phyloP scores from a whole-genome alignment of 1,140 invertebrate species.

The Drosophila varians region DNA sequence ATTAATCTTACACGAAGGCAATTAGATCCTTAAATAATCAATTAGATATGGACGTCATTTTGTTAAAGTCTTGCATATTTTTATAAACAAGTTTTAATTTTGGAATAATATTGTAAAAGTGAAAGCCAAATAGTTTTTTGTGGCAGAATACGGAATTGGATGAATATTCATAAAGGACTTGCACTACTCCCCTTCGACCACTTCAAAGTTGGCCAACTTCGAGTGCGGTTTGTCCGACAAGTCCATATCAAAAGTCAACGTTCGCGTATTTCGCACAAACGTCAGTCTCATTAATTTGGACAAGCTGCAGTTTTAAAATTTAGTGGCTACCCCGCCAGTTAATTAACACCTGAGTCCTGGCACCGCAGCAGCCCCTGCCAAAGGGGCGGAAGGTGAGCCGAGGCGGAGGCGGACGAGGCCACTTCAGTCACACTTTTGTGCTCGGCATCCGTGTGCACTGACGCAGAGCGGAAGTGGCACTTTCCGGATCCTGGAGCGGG shows the following conservation, averaged over 20 bases:
- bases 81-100: not conserved
- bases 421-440: constrained; percentile 79
- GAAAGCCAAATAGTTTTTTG: no score
- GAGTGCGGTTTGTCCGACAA: no score
- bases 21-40: not conserved
- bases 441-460: constrained; percentile 64
- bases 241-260: not conserved
- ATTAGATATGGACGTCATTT: not conserved
- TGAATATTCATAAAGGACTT: no score
- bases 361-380: not conserved
- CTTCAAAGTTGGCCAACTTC: not conserved
- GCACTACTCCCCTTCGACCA: not conserved
- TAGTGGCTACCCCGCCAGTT: constrained; percentile 58
- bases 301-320: constrained; percentile 74
- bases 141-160: no score
- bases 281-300: constrained; percentile 73
- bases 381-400: not conserved
- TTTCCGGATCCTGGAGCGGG: constrained; percentile 34
- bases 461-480: constrained; percentile 79
- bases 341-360: constrained; percentile 67
- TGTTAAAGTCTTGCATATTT: not conserved
- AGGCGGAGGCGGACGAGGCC: constrained; percentile 17
- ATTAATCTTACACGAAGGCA: constrained; percentile 19
- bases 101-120: no score
- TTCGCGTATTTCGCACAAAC: constrained; percentile 40